phyloP scores from a whole-genome alignment of 1,140 invertebrate genomes.

The Lordiphosa collinella region DNA sequence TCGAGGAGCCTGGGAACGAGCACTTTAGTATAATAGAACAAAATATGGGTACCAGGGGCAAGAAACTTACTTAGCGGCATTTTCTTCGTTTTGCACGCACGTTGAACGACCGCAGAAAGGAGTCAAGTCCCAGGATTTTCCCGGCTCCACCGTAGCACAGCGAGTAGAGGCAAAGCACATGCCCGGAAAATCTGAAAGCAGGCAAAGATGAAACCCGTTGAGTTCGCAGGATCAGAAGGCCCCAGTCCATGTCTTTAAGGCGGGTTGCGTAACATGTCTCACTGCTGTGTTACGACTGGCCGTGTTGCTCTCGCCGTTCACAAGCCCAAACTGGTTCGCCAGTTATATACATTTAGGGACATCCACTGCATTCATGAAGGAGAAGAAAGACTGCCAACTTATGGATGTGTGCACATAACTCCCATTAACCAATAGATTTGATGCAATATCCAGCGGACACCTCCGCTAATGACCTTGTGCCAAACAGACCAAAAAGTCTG shows the following conservation, averaged over 20 bases:
- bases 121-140: conserved; percentile 89
- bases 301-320: too few relatives aligned
- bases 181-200: conserved; percentile 90
- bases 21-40: not conserved
- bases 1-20: conserved; percentile 84
- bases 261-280: too few relatives aligned
- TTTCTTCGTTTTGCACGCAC: conserved; percentile 88
- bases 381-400: too few relatives aligned
- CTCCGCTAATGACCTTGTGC: conserved; percentile 7
- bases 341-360: too few relatives aligned
- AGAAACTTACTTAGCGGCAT: conserved; percentile 80
- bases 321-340: too few relatives aligned
- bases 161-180: conserved; percentile 94
- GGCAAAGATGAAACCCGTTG: not conserved
- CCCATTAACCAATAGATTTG: not conserved
- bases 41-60: not conserved
- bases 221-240: not conserved
- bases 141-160: conserved; percentile 90
- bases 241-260: too few relatives aligned
- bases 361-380: too few relatives aligned
- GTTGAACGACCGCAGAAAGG: conserved; percentile 93
- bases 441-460: conserved; percentile 1
- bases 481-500: conserved; percentile 1
- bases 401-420: conserved; percentile 1
- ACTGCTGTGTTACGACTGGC: too few relatives aligned